Base-by-base conservation (phyloP, 2,797 vertebrate genomes). In the Sparus aurata region DNA sequence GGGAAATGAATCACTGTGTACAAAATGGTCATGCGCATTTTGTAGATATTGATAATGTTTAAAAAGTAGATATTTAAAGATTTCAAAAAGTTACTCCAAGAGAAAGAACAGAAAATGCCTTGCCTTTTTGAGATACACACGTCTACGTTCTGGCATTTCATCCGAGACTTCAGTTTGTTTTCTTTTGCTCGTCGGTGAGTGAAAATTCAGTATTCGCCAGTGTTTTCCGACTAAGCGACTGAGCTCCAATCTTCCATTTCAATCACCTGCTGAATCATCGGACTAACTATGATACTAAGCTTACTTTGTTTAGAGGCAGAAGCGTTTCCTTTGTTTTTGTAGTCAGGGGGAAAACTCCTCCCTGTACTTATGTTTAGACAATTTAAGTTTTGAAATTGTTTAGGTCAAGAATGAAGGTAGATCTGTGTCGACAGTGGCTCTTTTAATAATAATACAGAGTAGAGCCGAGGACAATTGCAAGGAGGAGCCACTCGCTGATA, bases 81-180 rank as follows among this genome's bases (percentile, higher is more conserved):
- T 85, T 77, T 84, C 58, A 78, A 79, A 77, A 72, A 55, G 86
- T 91, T 84, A 85, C 89, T 93, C 85, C 68, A 77, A 93, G 79
- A 94, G 95, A 96, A 93, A 90, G 94, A 96, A 96, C 94, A 95
- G 96, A 95, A 96, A 95, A 97, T 96, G 96, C 96, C 96, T 98
- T 97, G 96, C 95, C 95, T 97, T 97, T 95, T 97, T 93, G 93
- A 96, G 95, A 88, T 94, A 92, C 94, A 95, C 82, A 93, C 94
- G 91, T 85, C 87, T 93, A 23, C 86, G 87, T 94, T 96, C 91
- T 83, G 94, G 88, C 89, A 81, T 92, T 93, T 93, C 76, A 78
- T 70, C 74, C 1, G 3, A 18, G 64, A 41, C 12, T 74, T 62
- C 50, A 12, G 62, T 87, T 65, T 10, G 55, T 83, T 85, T 85